phyloP scores from a whole-genome alignment of 2,797 vertebrate species.

The Anguilla pacifica region DNA sequence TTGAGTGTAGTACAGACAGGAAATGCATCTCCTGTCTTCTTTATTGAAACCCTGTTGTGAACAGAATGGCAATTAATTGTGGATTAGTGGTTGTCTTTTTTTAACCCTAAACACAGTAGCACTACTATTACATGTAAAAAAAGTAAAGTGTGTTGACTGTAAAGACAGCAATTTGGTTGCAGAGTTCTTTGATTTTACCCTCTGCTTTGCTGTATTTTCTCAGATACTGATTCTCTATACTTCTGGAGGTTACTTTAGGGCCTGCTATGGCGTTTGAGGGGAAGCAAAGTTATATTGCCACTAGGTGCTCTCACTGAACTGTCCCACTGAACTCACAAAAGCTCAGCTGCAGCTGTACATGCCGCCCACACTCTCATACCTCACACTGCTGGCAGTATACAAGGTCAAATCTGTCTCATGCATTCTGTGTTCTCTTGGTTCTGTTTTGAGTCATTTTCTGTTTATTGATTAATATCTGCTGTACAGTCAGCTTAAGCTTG shows the following conservation, averaged over 20 bases:
- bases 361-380: background rate
- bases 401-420: background rate
- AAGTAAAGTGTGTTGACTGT: background rate
- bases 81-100: too few relatives aligned
- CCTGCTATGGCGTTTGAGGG: background rate
- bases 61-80: too few relatives aligned
- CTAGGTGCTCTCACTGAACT: conserved; percentile 57
- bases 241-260: background rate
- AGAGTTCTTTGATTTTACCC: background rate
- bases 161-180: background rate
- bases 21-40: too few relatives aligned
- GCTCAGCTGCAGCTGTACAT: background rate
- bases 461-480: background rate
- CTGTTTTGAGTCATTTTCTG: background rate
- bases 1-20: too few relatives aligned
- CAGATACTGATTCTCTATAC: background rate
- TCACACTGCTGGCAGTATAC: background rate
- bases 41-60: too few relatives aligned
- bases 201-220: conserved; percentile 14
- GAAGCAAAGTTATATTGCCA: conserved; percentile 42
- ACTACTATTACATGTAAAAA: background rate
- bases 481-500: background rate
- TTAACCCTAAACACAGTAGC: background rate
- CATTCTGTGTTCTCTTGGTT: background rate
- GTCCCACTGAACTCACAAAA: conserved; percentile 15